Evolutionary conservation across 2,888 invertebrate genomes (phyloP).

Genomic region (Apantesis nais): DNA sequence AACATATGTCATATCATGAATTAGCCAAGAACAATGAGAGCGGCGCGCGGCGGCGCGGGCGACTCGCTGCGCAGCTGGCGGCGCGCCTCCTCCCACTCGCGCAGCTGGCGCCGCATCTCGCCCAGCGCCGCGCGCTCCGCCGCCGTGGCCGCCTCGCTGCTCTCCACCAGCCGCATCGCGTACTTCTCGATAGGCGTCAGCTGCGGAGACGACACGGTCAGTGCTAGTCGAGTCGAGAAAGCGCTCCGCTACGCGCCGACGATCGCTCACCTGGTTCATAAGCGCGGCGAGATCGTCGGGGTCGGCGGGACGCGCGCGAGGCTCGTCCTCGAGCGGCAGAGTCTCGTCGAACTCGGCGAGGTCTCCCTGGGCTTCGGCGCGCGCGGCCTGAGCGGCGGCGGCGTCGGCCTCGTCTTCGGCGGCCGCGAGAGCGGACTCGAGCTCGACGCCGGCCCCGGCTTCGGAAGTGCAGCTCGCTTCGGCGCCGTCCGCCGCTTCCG

Average conservation of each 20-base stretch:
- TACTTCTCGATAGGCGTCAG: conserved; percentile 97
- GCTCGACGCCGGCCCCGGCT: conserved; percentile 76
- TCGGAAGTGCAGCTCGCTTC: conserved; percentile 84
- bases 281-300: conserved; percentile 63
- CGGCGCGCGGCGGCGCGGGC: conserved; percentile 33
- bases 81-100: conserved; percentile 89
- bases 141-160: conserved; percentile 91
- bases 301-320: conserved; percentile 54
- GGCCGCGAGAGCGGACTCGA: conserved; percentile 94
- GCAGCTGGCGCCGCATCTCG: conserved; percentile 91
- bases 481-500: conserved; percentile 83
- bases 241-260: background rate
- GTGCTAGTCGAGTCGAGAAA: background rate
- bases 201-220: conserved; percentile 78
- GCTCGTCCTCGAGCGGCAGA: conserved; percentile 94
- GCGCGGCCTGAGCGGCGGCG: conserved; percentile 94
- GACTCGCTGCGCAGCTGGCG: conserved; percentile 70
- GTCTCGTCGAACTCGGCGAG: conserved; percentile 98
- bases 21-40: too few relatives aligned
- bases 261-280: conserved; percentile 63
- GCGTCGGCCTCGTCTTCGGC: conserved; percentile 98
- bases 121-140: conserved; percentile 96
- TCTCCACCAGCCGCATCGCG: conserved; percentile 97
- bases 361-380: conserved; percentile 95
- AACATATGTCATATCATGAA: too few relatives aligned